Evolutionary conservation across 2,797 vertebrate species (phyloP).

Genomic region (Sylvia borin): DNA sequence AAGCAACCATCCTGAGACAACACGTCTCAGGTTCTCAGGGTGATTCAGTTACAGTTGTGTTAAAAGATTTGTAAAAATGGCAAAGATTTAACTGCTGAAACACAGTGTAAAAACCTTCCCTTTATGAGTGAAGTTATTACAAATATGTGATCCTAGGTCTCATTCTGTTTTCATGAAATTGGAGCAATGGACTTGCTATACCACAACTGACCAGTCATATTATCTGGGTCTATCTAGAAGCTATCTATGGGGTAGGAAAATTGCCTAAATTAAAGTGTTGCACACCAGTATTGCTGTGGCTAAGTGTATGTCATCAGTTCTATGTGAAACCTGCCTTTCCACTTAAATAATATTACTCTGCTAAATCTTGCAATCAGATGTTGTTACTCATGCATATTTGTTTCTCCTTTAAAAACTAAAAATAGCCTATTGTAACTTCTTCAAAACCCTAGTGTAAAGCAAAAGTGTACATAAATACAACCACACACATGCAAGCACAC

Average conservation of each 20-base stretch:
- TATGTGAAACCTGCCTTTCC: neutral
- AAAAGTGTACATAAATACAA: neutral
- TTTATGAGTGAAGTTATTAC: neutral
- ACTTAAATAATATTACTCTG: neutral
- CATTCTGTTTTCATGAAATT: neutral
- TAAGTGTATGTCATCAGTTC: slow-evolving; percentile 42
- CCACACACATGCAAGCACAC: fast-evolving
- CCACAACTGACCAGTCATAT: neutral
- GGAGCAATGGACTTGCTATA: neutral
- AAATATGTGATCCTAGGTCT: neutral
- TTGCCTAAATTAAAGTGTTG: neutral
- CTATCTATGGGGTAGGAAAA: slow-evolving; percentile 36
- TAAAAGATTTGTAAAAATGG: neutral
- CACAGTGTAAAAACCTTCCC: neutral
- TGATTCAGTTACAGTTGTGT: neutral
- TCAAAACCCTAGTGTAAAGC: neutral
- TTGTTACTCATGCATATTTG: neutral
- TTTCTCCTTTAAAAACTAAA: neutral
- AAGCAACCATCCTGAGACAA: neutral
- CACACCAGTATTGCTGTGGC: neutral
- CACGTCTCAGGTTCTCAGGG: neutral
- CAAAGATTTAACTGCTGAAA: neutral
- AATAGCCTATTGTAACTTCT: neutral
- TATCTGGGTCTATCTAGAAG: neutral
- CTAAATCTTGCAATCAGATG: neutral